Evolutionary conservation across 1,140 invertebrate species (phyloP).

Genomic region (Ceratosolen fusciceps): DNA sequence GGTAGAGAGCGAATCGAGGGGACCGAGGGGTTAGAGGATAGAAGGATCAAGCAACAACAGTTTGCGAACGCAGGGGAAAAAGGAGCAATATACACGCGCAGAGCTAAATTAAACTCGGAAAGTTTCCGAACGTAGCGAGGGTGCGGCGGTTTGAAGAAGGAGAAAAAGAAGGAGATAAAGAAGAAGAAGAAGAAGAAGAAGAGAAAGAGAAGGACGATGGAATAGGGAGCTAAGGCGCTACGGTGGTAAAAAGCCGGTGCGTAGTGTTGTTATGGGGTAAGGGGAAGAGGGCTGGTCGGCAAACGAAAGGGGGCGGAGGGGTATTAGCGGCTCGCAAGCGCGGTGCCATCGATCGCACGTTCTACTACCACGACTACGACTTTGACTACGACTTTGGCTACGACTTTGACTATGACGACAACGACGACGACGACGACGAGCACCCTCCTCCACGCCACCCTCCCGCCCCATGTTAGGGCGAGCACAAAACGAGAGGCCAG

Average conservation of each 20-base stretch:
- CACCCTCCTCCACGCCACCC: background rate
- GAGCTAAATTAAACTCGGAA: conserved; percentile 23
- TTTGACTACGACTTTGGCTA: background rate
- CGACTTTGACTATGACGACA: too few species aligned
- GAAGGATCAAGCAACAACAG: background rate
- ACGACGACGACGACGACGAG: too few species aligned
- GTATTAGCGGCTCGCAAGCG: conserved; percentile 14
- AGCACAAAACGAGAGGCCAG: conserved; percentile 12
- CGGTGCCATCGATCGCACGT: background rate
- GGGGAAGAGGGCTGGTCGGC: background rate
- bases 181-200: background rate
- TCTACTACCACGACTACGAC: background rate
- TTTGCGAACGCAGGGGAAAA: background rate
- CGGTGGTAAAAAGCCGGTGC: conserved; percentile 1
- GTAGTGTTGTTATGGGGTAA: background rate
- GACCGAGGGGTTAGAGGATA: too few species aligned
- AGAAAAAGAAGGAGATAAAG: background rate
- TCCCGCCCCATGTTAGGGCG: background rate
- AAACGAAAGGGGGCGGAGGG: background rate
- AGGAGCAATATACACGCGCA: background rate
- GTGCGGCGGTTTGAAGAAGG: background rate
- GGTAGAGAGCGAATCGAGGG: background rate
- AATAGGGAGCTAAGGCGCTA: background rate
- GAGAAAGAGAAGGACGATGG: background rate
- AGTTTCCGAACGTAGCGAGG: background rate